Evolutionary conservation across 2,888 invertebrate species (phyloP), one percentile per base, ranked within the genome.

Genomic region (Dusona sp.): DNA sequence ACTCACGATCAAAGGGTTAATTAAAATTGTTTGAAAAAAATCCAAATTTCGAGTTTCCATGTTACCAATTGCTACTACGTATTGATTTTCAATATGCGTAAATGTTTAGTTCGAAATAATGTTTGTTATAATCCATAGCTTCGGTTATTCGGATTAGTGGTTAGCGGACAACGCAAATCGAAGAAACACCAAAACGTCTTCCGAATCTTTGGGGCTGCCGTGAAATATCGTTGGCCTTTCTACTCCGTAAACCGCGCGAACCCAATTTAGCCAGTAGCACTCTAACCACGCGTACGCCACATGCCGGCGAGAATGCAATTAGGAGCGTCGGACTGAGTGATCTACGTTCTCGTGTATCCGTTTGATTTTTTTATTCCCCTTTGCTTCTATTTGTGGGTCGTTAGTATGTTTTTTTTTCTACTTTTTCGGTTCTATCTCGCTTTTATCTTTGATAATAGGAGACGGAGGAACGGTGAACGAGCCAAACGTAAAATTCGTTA

Each of bases 251-350:
- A 70, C 51, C 78, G 78, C 64, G 68, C 75, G 84, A 84, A 81
- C 78, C 84, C 81, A 86, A 86, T 86, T 86, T 86, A 81, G 78
- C 81, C 68, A 42, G 54, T 25, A 48, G 79, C 57, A 83, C 81
- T 86, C 79, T 74, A 75, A 81, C 78, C 73, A 74, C 83, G 61
- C 74, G 33, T 74, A 72, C 75, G 67, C 79, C 86, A 79, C 77
- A 72, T 75, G 80, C 80, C 80, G 82, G 16, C 45, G 68, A 84
- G 78, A 86, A 84, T 84, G 86, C 81, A 86, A 86, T 86, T 84
- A 86, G 84, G 57, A 84, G 65, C n/a, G 54, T 45, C 81, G 78
- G 61, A 81, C 78, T 81, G 74, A 84, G 74, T 68, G 86, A 84
- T 86, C 86, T 78, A 65, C 82, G 79, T 77, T 79, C 64, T 54